Percentiles rank a stretch among this genome's conserved stretches.
Evolutionary conservation across 35 echinoderm and acorn worm genomes (phyloP).

Genomic region (Amphiura filiformis): DNA sequence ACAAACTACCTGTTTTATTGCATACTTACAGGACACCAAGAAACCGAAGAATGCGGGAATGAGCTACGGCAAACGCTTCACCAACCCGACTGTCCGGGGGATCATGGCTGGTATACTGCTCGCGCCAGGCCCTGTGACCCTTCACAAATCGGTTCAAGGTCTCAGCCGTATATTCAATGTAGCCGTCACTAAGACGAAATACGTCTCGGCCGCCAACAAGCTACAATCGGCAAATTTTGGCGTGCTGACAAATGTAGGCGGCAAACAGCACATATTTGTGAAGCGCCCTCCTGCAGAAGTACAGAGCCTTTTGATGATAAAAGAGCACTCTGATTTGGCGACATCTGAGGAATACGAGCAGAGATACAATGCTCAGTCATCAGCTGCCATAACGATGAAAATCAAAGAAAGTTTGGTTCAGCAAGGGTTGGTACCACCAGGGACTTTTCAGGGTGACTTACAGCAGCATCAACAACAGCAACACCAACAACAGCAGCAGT

Average conservation of each 20-base stretch:
- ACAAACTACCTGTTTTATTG: neutral
- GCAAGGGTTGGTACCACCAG: neutral
- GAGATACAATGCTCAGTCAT: neutral
- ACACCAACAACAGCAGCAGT: neutral
- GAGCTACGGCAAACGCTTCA: neutral
- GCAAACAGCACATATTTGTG: neutral
- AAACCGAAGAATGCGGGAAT: neutral
- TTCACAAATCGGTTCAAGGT: conserved; percentile 1
- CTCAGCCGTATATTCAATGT: conserved; percentile 6
- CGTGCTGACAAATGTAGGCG: neutral
- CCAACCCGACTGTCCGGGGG: neutral
- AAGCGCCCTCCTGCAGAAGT: neutral
- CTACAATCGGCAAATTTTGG: neutral
- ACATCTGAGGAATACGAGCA: neutral
- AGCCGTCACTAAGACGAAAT: neutral
- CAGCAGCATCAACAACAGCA: no score
- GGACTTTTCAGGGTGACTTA: neutral
- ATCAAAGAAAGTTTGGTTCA: neutral
- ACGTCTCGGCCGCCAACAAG: neutral
- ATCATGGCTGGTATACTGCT: conserved; percentile 5
- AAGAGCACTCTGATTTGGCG: neutral
- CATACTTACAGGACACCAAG: neutral
- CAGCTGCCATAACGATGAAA: neutral
- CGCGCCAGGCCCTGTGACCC: neutral
- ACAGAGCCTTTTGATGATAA: neutral